Conservation (phyloP, 2,888 invertebrate species). For the Chydorus sphaericus region DNA sequence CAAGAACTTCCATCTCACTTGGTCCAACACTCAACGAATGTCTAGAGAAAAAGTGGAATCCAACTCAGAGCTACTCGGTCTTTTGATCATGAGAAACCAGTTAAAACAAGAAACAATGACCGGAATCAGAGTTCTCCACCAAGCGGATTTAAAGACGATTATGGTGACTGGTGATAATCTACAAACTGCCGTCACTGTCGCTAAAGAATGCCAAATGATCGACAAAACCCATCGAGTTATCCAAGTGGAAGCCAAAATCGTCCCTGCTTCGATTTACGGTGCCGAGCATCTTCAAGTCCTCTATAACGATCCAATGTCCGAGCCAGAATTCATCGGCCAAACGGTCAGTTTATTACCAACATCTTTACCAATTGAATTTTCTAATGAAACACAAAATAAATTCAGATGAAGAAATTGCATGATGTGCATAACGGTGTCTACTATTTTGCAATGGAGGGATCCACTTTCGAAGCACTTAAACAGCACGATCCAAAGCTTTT, state of each 20-base stretch:
- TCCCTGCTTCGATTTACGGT: conserved; percentile 10
- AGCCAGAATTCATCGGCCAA: conserved; percentile 1
- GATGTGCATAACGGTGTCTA: conserved; percentile 30
- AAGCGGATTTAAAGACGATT: conserved; percentile 60
- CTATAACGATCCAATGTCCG: conserved; percentile 11
- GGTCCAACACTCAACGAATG: conserved; percentile 41
- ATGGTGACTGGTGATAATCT: conserved; percentile 93
- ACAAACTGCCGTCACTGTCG: conserved; percentile 81
- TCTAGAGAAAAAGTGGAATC: conserved; percentile 40
- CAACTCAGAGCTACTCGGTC: conserved; percentile 53
- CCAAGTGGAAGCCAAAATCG: conserved; percentile 16
- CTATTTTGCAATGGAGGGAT: conserved; percentile 39
- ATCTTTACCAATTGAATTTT: neutral
- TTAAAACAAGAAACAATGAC: conserved; percentile 63
- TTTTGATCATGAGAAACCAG: conserved; percentile 71
- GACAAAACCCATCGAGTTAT: conserved; percentile 22
- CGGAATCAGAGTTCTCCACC: conserved; percentile 51
- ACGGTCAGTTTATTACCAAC: conserved; percentile 2
- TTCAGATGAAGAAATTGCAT: conserved; percentile 20
- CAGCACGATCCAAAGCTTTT: conserved; percentile 54
- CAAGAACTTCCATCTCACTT: conserved; percentile 43
- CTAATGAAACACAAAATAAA: no score
- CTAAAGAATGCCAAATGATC: conserved; percentile 59
- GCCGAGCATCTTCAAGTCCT: conserved; percentile 22
- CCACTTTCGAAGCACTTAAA: conserved; percentile 58